Conservation (phyloP, 2,797 vertebrate species). For the Pangasius krempfi region DNA sequence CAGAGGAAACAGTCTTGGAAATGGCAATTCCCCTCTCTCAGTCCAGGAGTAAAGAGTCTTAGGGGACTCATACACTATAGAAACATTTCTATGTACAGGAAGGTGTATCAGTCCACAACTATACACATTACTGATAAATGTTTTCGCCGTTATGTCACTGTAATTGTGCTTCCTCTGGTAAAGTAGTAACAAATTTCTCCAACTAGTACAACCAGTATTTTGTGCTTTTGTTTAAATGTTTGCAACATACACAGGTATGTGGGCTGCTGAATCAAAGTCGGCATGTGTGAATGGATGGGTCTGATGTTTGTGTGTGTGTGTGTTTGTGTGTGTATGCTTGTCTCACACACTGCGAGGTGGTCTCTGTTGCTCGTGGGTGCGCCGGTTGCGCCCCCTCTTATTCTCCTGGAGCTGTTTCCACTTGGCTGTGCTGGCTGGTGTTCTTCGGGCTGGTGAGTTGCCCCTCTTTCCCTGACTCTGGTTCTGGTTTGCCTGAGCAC, state of each 20-base stretch:
- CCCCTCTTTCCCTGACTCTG: slow-evolving; percentile 74
- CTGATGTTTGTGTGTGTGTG: slow-evolving; percentile 46
- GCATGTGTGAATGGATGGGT: slow-evolving; percentile 13
- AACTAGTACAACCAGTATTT: slow-evolving; percentile 20
- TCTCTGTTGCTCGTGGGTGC: slow-evolving; percentile 98
- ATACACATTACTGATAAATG: slow-evolving; percentile 31
- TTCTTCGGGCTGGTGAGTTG: slow-evolving; percentile 73
- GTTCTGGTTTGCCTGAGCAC: slow-evolving; percentile 64
- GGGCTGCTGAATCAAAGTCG: slow-evolving; percentile 35
- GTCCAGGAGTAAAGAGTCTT: slow-evolving; percentile 22
- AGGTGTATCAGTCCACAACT: slow-evolving; percentile 33
- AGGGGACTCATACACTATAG: slow-evolving; percentile 10
- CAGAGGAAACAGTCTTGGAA: slow-evolving; percentile 27
- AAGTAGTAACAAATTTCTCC: slow-evolving; percentile 37
- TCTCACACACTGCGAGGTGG: slow-evolving; percentile 94
- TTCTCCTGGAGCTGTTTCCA: slow-evolving; percentile 98
- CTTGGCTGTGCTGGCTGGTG: slow-evolving; percentile 79
- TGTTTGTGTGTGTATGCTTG: slow-evolving; percentile 12
- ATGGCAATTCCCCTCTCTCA: slow-evolving; percentile 4
- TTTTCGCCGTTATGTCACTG: slow-evolving; percentile 34
- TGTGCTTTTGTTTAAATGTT: slow-evolving; percentile 49
- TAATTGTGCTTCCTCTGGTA: slow-evolving; percentile 47
- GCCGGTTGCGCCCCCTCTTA: slow-evolving; percentile 97
- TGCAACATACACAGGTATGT: slow-evolving; percentile 32
- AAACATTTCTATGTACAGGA: slow-evolving; percentile 44